These are phyloP conservation scores for Aricia artaxerxes DNA, from an alignment of 2,888 invertebrate species.

Conservation along the genomic window DNA sequence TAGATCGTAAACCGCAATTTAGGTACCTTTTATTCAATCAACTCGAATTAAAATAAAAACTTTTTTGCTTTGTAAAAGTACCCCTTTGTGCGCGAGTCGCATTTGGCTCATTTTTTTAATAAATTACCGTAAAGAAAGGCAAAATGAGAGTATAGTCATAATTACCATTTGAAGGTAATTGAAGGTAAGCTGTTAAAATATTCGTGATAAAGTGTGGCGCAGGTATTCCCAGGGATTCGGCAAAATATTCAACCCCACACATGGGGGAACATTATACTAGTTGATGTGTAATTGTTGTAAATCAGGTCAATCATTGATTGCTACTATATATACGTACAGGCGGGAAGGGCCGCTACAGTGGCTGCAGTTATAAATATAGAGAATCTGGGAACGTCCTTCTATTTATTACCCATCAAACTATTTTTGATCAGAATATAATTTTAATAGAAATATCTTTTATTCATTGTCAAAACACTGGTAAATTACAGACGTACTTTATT, in stretches of 20 bases:
- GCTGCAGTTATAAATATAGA: conserved; percentile 25
- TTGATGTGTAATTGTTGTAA: conserved; percentile 9
- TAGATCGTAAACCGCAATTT: no score
- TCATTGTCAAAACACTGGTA: not conserved
- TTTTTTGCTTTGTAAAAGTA: no score
- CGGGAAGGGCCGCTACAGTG: not conserved
- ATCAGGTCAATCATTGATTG: conserved; percentile 13
- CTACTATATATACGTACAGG: not conserved
- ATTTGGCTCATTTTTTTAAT: no score
- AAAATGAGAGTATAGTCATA: no score
- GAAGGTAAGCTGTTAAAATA: not conserved
- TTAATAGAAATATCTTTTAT: not conserved
- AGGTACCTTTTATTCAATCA: no score
- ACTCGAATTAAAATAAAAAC: no score
- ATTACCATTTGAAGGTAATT: not conserved
- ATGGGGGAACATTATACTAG: not conserved
- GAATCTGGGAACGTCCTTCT: conserved; percentile 20
- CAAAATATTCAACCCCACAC: not conserved
- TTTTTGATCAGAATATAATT: not conserved
- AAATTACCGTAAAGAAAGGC: no score
- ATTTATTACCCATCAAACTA: conserved; percentile 20
- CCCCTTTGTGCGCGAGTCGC: no score
- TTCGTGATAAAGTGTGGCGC: not conserved
- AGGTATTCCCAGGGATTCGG: not conserved
- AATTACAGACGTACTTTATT: not conserved